Evolutionary conservation across 2,888 invertebrate genomes (phyloP).

Genomic region (Rutpela maculata): DNA sequence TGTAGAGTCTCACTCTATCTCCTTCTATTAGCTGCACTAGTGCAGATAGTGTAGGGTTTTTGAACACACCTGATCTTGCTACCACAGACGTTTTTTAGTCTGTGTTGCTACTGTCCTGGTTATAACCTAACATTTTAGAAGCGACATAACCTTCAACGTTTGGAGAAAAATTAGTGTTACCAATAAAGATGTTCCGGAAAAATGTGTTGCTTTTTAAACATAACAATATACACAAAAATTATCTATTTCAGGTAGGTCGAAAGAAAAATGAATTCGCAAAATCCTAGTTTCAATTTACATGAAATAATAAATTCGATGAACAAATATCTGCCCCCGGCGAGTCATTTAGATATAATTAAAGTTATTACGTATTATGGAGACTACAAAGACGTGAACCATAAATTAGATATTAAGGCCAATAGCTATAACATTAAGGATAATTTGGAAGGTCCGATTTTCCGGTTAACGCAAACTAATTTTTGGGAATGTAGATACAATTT

Average conservation of each 20-base stretch:
- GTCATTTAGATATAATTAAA: not conserved
- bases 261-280: conserved; percentile 16
- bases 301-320: conserved; percentile 7
- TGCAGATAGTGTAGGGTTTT: no score
- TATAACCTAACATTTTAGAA: not conserved
- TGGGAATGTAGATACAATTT: conserved; percentile 30
- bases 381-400: conserved; percentile 4
- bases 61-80: no score
- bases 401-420: conserved; percentile 10
- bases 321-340: conserved; percentile 3
- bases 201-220: conserved; percentile 12
- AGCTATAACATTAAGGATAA: not conserved
- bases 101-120: no score
- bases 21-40: no score
- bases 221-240: conserved; percentile 6
- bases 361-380: conserved; percentile 23
- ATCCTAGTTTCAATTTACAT: not conserved
- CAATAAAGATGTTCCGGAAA: conserved; percentile 16
- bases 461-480: conserved; percentile 1
- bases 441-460: not conserved
- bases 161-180: not conserved
- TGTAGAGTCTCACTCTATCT: no score
- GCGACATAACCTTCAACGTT: not conserved
- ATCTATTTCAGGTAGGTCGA: conserved; percentile 20
- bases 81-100: no score